phyloP scores from a whole-genome alignment of 1,140 invertebrate genomes.

The Cyphomyrmex costatus region DNA sequence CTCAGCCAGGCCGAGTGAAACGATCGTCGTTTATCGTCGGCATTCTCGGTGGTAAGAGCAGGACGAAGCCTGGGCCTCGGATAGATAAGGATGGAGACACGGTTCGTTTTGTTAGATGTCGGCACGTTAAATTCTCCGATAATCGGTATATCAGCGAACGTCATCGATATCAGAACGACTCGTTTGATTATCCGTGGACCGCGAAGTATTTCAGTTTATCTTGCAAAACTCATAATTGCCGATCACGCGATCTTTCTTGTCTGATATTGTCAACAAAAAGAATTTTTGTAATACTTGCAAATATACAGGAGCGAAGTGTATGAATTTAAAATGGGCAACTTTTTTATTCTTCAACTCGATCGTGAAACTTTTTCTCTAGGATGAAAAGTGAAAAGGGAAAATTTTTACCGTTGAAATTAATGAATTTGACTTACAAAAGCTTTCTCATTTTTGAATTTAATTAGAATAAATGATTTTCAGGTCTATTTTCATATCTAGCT shows the following conservation, averaged over 20 bases:
- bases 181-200: conserved; percentile 13
- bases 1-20: conserved; percentile 67
- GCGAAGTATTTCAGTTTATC: conserved; percentile 19
- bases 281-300: background rate
- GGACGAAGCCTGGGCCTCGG: conserved; percentile 13
- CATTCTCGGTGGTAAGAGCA: conserved; percentile 37
- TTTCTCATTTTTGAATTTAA: no score
- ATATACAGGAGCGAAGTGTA: background rate
- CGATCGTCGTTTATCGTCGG: conserved; percentile 73
- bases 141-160: conserved; percentile 29
- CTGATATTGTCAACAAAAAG: background rate
- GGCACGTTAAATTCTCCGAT: conserved; percentile 47
- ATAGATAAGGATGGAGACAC: background rate
- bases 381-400: no score
- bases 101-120: conserved; percentile 37
- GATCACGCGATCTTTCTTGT: background rate
- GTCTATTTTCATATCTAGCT: no score
- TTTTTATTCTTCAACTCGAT: background rate
- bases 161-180: conserved; percentile 34
- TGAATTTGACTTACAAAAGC: no score
- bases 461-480: no score
- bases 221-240: background rate
- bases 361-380: no score
- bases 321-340: background rate
- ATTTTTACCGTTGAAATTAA: no score